phyloP scores from a whole-genome alignment of 1,140 invertebrate genomes.

The Adelges cooleyi region DNA sequence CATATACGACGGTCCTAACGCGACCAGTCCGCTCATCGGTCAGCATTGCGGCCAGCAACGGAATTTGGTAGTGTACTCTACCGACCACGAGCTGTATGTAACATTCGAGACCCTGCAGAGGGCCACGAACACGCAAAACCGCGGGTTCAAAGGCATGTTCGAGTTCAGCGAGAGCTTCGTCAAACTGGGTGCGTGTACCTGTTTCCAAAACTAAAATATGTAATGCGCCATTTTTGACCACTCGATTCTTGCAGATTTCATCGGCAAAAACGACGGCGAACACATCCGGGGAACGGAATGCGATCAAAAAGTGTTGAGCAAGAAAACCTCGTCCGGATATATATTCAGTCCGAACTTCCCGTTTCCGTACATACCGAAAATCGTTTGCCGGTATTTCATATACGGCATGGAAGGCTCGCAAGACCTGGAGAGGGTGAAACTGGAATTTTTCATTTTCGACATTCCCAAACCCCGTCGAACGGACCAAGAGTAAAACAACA shows the following conservation, averaged over 20 bases:
- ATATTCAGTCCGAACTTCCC: slow-evolving; percentile 94
- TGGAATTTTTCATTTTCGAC: slow-evolving; percentile 78
- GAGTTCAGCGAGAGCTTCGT: slow-evolving; percentile 95
- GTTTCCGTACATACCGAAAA: slow-evolving; percentile 83
- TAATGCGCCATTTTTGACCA: too few species aligned
- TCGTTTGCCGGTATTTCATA: slow-evolving; percentile 93
- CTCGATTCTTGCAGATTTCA: slow-evolving; percentile 61
- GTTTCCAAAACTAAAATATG: not conserved
- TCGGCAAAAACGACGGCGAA: slow-evolving; percentile 77
- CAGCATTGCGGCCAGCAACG: slow-evolving; percentile 96
- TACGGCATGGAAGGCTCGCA: slow-evolving; percentile 93
- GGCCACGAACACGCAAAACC: slow-evolving; percentile 82
- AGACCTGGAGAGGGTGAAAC: slow-evolving; percentile 79
- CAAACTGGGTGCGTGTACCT: slow-evolving; percentile 62
- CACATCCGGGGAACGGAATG: slow-evolving; percentile 92
- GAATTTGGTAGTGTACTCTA: slow-evolving; percentile 89
- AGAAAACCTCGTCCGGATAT: slow-evolving; percentile 77
- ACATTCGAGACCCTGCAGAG: slow-evolving; percentile 78
- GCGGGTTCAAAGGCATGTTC: slow-evolving; percentile 89
- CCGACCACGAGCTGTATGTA: slow-evolving; percentile 74
- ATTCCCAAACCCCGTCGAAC: slow-evolving; percentile 67
- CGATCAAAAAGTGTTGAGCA: slow-evolving; percentile 91
- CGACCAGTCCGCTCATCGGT: slow-evolving; percentile 76
- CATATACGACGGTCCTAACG: slow-evolving; percentile 86
- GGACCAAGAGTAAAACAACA: slow-evolving; percentile 44